Evolutionary conservation across 2,888 invertebrate genomes (phyloP).

Genomic region (Isoperla grammatica): DNA sequence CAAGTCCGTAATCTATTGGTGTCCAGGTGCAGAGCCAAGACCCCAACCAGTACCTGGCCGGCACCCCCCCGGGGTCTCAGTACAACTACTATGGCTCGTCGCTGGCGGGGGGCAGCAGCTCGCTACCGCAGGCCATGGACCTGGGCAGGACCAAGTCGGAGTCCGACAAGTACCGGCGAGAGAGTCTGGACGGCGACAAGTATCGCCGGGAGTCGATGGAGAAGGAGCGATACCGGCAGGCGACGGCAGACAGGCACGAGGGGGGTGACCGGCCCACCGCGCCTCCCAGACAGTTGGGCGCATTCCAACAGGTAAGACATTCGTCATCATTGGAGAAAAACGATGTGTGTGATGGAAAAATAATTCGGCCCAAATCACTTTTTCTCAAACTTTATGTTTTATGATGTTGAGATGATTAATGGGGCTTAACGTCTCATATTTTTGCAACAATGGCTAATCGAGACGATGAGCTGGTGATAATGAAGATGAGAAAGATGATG

Average conservation of each 20-base stretch:
- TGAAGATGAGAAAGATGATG: too few species aligned
- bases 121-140: background rate
- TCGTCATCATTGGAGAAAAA: too few species aligned
- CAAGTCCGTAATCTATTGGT: too few species aligned
- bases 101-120: background rate
- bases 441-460: too few species aligned
- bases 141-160: slow-evolving; percentile 3
- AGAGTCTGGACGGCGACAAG: slow-evolving; percentile 38
- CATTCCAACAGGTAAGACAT: background rate
- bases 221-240: slow-evolving; percentile 11
- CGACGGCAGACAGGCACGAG: background rate
- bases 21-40: slow-evolving; percentile 9
- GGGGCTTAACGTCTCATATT: too few species aligned
- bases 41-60: background rate
- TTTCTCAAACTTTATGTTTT: too few species aligned
- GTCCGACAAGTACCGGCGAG: slow-evolving; percentile 2
- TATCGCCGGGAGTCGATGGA: slow-evolving; percentile 7
- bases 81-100: background rate
- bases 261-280: slow-evolving; percentile 34
- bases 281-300: slow-evolving; percentile 29
- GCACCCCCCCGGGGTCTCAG: background rate
- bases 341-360: too few species aligned
- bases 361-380: too few species aligned
- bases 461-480: too few species aligned
- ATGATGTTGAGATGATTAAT: too few species aligned